A percentile compares a stretch with the other conserved stretches of the same genome.
These are phyloP conservation scores for Poecilobothrus nobilitatus DNA, from an alignment of 2,888 invertebrate genomes.

Conservation along the genomic window DNA sequence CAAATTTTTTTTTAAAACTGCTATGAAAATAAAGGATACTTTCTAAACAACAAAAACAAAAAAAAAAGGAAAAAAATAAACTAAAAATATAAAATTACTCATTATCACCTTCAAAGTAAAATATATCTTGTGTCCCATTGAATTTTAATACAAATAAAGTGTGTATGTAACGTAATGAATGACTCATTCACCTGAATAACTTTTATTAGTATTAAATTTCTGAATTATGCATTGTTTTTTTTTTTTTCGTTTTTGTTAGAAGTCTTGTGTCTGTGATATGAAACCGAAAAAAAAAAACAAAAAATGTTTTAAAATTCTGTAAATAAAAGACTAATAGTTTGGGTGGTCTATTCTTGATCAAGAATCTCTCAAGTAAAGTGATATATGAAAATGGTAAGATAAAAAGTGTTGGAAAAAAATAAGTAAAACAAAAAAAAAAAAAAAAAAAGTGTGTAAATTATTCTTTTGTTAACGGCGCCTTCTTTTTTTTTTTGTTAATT, in stretches of 20 bases:
- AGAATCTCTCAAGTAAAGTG: too few relatives aligned
- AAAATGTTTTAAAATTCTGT: background rate
- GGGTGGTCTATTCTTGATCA: background rate
- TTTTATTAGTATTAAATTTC: background rate
- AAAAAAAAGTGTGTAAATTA: background rate
- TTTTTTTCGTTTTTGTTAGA: background rate
- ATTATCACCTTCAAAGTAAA: background rate
- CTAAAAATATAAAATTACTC: background rate
- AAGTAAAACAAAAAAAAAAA: background rate
- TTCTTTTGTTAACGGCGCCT: background rate
- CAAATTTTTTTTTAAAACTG: too few relatives aligned
- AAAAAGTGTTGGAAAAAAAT: too few relatives aligned
- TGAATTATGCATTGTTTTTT: background rate
- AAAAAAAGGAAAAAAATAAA: background rate
- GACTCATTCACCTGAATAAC: background rate
- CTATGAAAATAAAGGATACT: too few relatives aligned
- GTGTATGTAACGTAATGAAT: background rate
- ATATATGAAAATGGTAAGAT: too few relatives aligned
- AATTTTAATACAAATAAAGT: background rate
- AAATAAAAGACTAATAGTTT: background rate
- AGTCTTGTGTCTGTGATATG: background rate
- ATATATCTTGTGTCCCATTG: background rate
- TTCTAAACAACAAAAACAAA: too few relatives aligned
- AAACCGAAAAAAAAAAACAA: background rate
- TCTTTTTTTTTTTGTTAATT: background rate